Conservation (phyloP, 2,797 vertebrate species). For the Microctenopoma steveboyesi region DNA sequence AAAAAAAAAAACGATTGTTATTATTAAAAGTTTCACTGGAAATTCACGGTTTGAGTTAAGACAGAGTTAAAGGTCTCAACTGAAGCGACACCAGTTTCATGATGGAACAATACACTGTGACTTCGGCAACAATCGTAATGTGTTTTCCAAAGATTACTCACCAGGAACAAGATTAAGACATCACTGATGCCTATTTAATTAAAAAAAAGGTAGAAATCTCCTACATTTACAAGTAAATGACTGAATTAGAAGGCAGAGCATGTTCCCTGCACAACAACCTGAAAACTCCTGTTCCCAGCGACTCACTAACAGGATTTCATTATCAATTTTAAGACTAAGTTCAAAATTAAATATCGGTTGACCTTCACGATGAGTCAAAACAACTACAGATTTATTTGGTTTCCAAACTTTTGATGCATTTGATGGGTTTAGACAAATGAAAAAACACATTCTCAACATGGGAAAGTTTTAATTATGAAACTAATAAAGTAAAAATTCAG, state of each 20-base stretch:
- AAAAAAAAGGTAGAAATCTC: slow-evolving; percentile 45
- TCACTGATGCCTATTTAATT: slow-evolving; percentile 45
- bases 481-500: too few relatives aligned
- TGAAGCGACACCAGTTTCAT: neutral
- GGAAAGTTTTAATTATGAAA: too few relatives aligned
- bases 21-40: neutral
- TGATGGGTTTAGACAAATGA: neutral
- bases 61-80: slow-evolving; percentile 1
- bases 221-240: slow-evolving; percentile 36
- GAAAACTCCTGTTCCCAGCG: slow-evolving; percentile 18
- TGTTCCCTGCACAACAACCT: slow-evolving; percentile 22
- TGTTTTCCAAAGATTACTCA: slow-evolving; percentile 48
- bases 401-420: neutral
- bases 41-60: slow-evolving; percentile 2
- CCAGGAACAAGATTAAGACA: slow-evolving; percentile 40
- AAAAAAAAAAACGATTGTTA: neutral
- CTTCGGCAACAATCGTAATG: slow-evolving; percentile 25
- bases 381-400: slow-evolving; percentile 8
- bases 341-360: slow-evolving; percentile 22
- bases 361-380: slow-evolving; percentile 17
- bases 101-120: slow-evolving; percentile 9
- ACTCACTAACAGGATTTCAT: slow-evolving; percentile 29
- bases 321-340: slow-evolving; percentile 12
- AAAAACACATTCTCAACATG: neutral
- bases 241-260: slow-evolving; percentile 44